Conservation (phyloP, 2,797 vertebrate genomes). For the Peromyscus melanophrys region DNA sequence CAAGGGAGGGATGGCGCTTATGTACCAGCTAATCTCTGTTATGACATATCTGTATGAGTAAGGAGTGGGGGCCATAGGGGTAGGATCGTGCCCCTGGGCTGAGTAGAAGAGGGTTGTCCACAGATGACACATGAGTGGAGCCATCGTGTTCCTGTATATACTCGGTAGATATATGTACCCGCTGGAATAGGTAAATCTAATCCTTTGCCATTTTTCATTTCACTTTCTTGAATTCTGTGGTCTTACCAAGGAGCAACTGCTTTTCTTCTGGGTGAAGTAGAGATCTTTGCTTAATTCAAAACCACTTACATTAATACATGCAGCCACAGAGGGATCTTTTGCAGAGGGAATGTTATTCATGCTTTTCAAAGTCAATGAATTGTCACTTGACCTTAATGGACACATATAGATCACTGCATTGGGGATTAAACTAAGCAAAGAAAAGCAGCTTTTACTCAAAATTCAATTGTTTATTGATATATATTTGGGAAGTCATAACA, state of each 20-base stretch:
- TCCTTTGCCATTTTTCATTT: conserved; percentile 82
- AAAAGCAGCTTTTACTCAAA: conserved; percentile 62
- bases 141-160: conserved; percentile 70
- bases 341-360: conserved; percentile 60
- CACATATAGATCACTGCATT: conserved; percentile 54
- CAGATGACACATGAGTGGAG: conserved; percentile 57
- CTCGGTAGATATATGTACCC: conserved; percentile 74
- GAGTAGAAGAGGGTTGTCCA: conserved; percentile 65
- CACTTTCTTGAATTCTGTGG: conserved; percentile 80
- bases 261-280: conserved; percentile 82
- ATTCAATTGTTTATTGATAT: conserved; percentile 64
- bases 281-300: conserved; percentile 83
- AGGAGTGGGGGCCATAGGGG: conserved; percentile 6
- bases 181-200: conserved; percentile 78
- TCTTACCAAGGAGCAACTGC: conserved; percentile 80
- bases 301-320: conserved; percentile 82
- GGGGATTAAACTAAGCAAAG: conserved; percentile 30
- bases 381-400: conserved; percentile 74
- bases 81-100: conserved; percentile 28
- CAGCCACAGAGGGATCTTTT: conserved; percentile 61
- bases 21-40: conserved; percentile 79
- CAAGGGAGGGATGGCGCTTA: conserved; percentile 23
- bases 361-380: conserved; percentile 74
- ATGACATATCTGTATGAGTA: conserved; percentile 78
- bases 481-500: conserved; percentile 58